These are phyloP conservation scores for Eulimnadia texana DNA, from an alignment of 1,140 invertebrate species.

Conservation along the genomic window DNA sequence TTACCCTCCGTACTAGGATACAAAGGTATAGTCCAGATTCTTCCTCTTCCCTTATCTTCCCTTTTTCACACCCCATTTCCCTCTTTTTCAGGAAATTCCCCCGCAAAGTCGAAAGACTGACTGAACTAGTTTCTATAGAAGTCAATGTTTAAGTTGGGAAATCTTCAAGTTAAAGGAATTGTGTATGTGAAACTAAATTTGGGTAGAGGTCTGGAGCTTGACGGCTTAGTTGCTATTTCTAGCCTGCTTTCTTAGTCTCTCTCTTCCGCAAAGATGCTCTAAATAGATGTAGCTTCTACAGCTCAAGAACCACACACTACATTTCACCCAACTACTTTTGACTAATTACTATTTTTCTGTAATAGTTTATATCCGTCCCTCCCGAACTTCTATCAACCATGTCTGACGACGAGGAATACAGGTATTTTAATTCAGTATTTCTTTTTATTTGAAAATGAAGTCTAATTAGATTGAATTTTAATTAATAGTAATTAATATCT, in stretches of 20 bases:
- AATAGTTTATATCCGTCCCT: no score
- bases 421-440: neutral
- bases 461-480: neutral
- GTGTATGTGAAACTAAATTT: neutral
- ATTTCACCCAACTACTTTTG: no score
- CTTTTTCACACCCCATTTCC: no score
- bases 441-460: neutral
- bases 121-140: no score
- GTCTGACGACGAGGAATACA: constrained; percentile 11
- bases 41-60: no score
- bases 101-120: no score
- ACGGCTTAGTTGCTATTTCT: neutral
- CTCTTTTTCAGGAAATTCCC: no score
- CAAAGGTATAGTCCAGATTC: no score
- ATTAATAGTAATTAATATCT: neutral
- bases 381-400: neutral
- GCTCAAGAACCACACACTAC: neutral
- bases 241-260: neutral
- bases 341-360: no score
- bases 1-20: no score
- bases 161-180: no score
- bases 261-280: neutral
- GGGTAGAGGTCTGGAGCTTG: neutral
- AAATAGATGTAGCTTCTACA: neutral
- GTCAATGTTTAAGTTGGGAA: no score